Conservation (phyloP, 2,888 invertebrate genomes). For the Elegia similella region DNA sequence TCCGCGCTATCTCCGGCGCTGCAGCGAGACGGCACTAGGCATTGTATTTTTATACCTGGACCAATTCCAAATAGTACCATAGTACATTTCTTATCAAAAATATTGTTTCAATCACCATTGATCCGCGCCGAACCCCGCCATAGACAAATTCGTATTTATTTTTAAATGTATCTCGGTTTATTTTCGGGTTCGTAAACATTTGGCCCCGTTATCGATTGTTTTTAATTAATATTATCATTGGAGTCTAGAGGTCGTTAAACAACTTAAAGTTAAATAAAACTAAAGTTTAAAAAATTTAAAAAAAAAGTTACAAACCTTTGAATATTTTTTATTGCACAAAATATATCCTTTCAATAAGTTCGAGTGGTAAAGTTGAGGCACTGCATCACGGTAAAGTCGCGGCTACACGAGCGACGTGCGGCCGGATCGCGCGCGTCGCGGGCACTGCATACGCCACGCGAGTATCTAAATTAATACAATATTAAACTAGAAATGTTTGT, state of each 20-base stretch:
- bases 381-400: constrained; percentile 10
- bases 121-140: constrained; percentile 24
- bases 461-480: constrained; percentile 21
- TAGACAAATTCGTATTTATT: constrained; percentile 10
- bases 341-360: neutral
- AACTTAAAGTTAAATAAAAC: neutral
- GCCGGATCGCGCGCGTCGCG: constrained; percentile 21
- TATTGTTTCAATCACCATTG: constrained; percentile 38
- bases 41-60: constrained; percentile 80
- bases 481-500: constrained; percentile 15
- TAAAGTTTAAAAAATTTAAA: neutral
- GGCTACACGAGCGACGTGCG: constrained; percentile 2
- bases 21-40: constrained; percentile 57
- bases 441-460: constrained; percentile 19
- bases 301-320: neutral
- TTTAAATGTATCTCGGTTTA: constrained; percentile 19
- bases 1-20: constrained; percentile 49
- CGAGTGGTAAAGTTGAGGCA: constrained; percentile 8
- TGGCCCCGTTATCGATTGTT: constrained; percentile 29
- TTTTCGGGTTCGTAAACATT: constrained; percentile 34
- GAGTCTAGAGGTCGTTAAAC: constrained; percentile 3
- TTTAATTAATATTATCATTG: constrained; percentile 13
- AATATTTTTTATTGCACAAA: neutral
- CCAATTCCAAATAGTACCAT: constrained; percentile 74
- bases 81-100: constrained; percentile 68